Percentiles rank a stretch among this genome's conserved stretches.
These are phyloP conservation scores for Hydrotaea diabolus DNA, from an alignment of 2,888 invertebrate genomes.

Conservation along the genomic window DNA sequence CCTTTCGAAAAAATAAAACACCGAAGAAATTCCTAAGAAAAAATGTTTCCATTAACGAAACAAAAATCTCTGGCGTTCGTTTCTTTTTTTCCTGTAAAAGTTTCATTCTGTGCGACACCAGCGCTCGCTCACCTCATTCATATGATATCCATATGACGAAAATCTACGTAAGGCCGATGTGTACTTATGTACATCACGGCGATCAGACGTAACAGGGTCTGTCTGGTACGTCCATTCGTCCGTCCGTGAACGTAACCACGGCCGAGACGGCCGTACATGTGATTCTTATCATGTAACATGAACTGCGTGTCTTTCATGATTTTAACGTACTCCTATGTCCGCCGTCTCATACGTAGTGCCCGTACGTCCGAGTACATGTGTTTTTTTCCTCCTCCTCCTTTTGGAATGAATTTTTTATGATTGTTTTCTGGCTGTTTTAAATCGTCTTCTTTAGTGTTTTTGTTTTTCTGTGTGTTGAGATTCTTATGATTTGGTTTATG, in stretches of 20 bases:
- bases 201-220: neutral
- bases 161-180: too few species aligned
- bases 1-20: too few species aligned
- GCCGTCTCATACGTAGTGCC: too few species aligned
- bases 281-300: constrained; percentile 55
- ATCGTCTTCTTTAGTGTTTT: too few species aligned
- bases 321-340: neutral
- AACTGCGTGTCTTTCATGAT: constrained; percentile 53
- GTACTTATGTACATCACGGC: neutral
- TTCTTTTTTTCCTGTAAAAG: constrained; percentile 17
- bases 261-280: constrained; percentile 21
- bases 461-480: neutral
- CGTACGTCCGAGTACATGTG: neutral
- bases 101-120: neutral
- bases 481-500: constrained; percentile 35
- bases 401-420: constrained; percentile 11
- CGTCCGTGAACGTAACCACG: neutral
- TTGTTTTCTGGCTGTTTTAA: constrained; percentile 11
- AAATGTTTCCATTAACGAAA: constrained; percentile 40
- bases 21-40: constrained; percentile 41
- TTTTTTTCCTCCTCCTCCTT: neutral
- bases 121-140: constrained; percentile 28
- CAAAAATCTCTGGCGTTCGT: neutral
- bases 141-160: constrained; percentile 16
- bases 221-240: too few species aligned